These are phyloP conservation scores for Paramisgurnus dabryanus DNA, from an alignment of 2,113 vertebrate genomes.

Conservation along the genomic window DNA sequence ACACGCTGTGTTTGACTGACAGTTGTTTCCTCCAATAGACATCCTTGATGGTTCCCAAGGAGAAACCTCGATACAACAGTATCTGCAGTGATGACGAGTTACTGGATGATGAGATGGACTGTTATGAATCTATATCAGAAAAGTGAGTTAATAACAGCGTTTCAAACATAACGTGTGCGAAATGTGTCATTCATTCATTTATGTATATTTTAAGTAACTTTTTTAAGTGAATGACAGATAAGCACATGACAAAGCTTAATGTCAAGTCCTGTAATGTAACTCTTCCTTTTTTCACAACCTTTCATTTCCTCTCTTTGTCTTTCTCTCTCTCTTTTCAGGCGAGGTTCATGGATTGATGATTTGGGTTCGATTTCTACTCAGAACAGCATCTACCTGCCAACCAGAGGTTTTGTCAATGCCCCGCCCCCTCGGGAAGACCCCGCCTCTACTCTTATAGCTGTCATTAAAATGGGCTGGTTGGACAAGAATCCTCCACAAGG, in stretches of 20 bases:
- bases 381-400: slow-evolving; percentile 65
- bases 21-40: slow-evolving; percentile 60
- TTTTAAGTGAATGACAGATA: no score
- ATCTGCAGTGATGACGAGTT: slow-evolving; percentile 74
- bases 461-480: slow-evolving; percentile 89
- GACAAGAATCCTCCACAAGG: slow-evolving; percentile 94
- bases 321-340: slow-evolving; percentile 50
- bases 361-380: slow-evolving; percentile 27
- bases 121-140: slow-evolving; percentile 17
- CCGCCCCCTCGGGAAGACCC: slow-evolving; percentile 47
- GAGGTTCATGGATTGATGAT: slow-evolving; percentile 60
- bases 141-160: slow-evolving; percentile 54
- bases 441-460: slow-evolving; percentile 53
- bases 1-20: slow-evolving; percentile 5
- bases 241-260: not conserved
- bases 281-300: not conserved
- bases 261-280: no score
- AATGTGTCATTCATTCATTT: no score
- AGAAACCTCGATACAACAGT: slow-evolving; percentile 52
- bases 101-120: slow-evolving; percentile 63
- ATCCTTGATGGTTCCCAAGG: slow-evolving; percentile 60
- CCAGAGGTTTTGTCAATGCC: slow-evolving; percentile 9
- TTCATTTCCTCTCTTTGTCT: not conserved
- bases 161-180: no score
- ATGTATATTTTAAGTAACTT: no score